Conservation (phyloP, 2,113 vertebrate genomes). For the Fregata magnificens region DNA sequence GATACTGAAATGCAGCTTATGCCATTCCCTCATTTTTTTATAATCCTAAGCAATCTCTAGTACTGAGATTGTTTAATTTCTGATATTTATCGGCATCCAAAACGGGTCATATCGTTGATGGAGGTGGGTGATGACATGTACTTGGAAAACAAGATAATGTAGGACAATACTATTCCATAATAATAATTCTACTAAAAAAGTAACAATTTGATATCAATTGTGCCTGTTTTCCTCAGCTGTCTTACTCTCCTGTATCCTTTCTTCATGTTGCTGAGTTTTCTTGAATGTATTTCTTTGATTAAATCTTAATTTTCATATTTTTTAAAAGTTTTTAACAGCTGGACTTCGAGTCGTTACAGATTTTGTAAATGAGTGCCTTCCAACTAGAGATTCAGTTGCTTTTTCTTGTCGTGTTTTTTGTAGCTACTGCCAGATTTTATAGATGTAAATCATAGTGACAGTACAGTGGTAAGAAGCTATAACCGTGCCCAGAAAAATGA, state of each 20-base stretch:
- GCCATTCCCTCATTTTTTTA: neutral
- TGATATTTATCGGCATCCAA: neutral
- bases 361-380: neutral
- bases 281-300: neutral
- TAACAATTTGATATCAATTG: accelerated
- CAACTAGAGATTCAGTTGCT: neutral
- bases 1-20: neutral
- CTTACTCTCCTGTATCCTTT: neutral
- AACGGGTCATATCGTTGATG: neutral
- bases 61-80: neutral
- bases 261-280: neutral
- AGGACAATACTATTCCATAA: neutral
- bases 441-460: neutral
- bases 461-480: neutral
- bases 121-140: neutral
- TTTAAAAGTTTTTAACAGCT: neutral
- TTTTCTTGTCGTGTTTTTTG: neutral
- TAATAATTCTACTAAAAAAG: neutral
- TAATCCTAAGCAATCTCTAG: neutral
- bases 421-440: neutral
- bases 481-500: neutral
- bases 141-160: neutral
- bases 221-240: neutral
- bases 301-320: neutral
- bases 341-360: accelerated